Evolutionary conservation across 1,140 invertebrate genomes (phyloP), one percentile per base, ranked within the genome.

Genomic region (Microplitis mediator): DNA sequence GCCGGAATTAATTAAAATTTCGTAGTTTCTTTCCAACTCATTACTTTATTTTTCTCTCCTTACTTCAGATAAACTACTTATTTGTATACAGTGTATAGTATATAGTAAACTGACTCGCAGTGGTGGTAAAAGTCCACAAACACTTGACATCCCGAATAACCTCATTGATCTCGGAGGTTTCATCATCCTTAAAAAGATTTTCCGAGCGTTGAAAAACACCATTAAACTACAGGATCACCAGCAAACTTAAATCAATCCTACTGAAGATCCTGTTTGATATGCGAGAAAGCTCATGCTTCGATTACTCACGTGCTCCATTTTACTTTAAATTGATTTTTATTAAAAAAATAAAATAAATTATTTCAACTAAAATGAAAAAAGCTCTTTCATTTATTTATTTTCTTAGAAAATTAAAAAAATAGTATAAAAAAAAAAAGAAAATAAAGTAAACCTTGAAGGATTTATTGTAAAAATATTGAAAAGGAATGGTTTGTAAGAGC

Each of bases 231-330:
- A 34, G 14, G n/a, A 23, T 13, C 14, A 31, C 60, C 8, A 14
- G 60, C n/a, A 14, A 36, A 36, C 34, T 32, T 23, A 23, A 61
- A 61, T 32, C 32, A 64, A 35, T 39, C 8, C 62, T 39, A 32
- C 32, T 31, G 23, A 61, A 64, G 62, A 64, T 72, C 56, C 58
- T 54, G 65, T 45, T 74, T 54, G 63, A 58, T 74, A 74, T 71
- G 56, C 73, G 73, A 74, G 64, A 62, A 56, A 54, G 34, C 60
- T 74, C 35, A 54, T 64, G 64, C 69, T 71, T 74, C 69, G 73
- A 74, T 74, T 74, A 74, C 69, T 72, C 64, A 72, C 66, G 73
- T 71, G 69, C 73, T 62, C 73, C 73, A 74, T 74, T 74, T 71
- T 68, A 74, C 73, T 67, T 32, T 63, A 39, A 72, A 74, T 71